A percentile compares a stretch with the other conserved stretches of the same genome.
phyloP scores from a whole-genome alignment of 1,140 invertebrate species.

The Lucilia cuprina region DNA sequence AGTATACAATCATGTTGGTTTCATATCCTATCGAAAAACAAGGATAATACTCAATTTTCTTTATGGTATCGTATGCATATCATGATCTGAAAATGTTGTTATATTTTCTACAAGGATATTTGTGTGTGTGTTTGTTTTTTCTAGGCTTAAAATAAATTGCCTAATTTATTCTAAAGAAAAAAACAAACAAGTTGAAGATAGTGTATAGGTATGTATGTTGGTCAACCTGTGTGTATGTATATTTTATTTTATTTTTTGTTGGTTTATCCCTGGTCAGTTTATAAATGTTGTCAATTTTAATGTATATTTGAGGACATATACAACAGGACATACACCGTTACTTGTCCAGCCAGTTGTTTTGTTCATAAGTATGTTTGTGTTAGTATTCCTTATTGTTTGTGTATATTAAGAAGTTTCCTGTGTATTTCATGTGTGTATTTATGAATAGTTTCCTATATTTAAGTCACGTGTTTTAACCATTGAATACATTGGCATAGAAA shows the following conservation, averaged over 20 bases:
- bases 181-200: not conserved
- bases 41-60: constrained; percentile 18
- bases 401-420: not conserved
- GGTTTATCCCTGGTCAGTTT: not conserved
- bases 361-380: not conserved
- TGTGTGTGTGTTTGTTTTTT: not conserved
- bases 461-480: constrained; percentile 25
- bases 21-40: not conserved
- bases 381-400: not conserved
- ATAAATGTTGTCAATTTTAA: constrained; percentile 23
- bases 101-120: not conserved
- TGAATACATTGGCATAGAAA: constrained; percentile 30
- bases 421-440: not conserved
- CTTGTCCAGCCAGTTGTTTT: not conserved
- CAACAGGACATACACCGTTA: not conserved
- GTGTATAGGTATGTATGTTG: not conserved
- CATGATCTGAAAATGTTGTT: not conserved
- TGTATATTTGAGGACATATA: constrained; percentile 20
- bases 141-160: constrained; percentile 32
- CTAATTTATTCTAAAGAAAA: constrained; percentile 16
- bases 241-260: not conserved
- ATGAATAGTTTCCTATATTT: not conserved
- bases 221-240: not conserved
- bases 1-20: not conserved
- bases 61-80: constrained; percentile 18